phyloP scores from a whole-genome alignment of 2,888 invertebrate species.

The Tetranychus truncatus region DNA sequence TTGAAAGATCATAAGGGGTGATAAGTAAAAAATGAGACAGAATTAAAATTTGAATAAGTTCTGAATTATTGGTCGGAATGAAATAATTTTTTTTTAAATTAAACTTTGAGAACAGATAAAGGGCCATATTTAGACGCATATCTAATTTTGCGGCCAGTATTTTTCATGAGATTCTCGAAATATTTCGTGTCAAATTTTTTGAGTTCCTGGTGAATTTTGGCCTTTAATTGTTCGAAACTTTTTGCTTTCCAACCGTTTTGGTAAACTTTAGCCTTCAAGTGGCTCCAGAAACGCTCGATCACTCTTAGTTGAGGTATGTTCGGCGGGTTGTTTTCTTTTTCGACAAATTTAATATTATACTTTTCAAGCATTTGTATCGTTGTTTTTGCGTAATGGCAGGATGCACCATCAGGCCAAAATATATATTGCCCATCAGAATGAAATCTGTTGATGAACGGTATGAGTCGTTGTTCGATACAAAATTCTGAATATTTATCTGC shows the following conservation, averaged over 20 bases:
- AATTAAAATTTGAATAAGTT: background rate
- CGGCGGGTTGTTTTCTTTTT: conserved; percentile 8
- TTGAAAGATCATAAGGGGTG: too few species aligned
- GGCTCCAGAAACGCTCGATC: conserved; percentile 12
- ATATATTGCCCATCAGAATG: conserved; percentile 3
- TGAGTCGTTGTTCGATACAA: conserved; percentile 6
- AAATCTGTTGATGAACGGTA: conserved; percentile 3
- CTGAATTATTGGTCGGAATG: background rate
- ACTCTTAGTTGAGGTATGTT: conserved; percentile 11
- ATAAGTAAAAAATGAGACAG: background rate
- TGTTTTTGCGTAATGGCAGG: conserved; percentile 9
- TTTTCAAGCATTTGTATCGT: background rate
- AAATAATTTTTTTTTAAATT: background rate
- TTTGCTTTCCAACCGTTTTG: conserved; percentile 2
- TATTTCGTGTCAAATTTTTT: background rate
- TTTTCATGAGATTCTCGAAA: background rate
- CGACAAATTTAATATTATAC: background rate
- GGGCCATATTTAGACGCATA: background rate
- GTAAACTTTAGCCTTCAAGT: conserved; percentile 2
- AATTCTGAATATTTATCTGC: background rate
- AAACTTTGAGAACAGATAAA: background rate
- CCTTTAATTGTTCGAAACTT: background rate
- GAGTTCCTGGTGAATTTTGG: background rate
- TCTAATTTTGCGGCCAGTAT: background rate
- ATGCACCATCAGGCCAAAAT: conserved; percentile 11